phyloP scores from a whole-genome alignment of 2,113 vertebrate species.

The Syngnathus floridae region DNA sequence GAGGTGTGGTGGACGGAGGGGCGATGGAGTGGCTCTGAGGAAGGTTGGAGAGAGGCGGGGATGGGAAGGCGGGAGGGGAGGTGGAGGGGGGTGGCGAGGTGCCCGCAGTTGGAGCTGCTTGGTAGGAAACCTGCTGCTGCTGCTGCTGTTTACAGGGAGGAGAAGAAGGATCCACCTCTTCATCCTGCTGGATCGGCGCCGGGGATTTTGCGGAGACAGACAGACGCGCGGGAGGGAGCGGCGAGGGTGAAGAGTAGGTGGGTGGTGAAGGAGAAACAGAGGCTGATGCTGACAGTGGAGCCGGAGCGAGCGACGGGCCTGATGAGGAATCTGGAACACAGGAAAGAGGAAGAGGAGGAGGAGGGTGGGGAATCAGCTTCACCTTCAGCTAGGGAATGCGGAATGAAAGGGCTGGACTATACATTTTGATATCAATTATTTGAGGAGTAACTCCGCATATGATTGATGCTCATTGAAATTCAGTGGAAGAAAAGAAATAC shows the following conservation, averaged over 20 bases:
- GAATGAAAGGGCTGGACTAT: background rate
- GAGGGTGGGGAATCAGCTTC: background rate
- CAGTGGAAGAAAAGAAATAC: background rate
- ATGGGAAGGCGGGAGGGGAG: conserved; percentile 40
- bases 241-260: conserved; percentile 45
- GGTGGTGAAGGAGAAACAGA: conserved; percentile 45
- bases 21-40: conserved; percentile 47
- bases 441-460: too few species aligned
- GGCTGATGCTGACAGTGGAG: conserved; percentile 37
- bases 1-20: conserved; percentile 50
- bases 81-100: conserved; percentile 47
- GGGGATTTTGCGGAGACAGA: conserved; percentile 35
- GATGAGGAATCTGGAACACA: conserved; percentile 52
- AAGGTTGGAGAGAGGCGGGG: conserved; percentile 45
- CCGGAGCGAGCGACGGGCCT: conserved; percentile 31
- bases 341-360: background rate
- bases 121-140: conserved; percentile 31
- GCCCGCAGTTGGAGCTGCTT: conserved; percentile 26
- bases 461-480: too few species aligned
- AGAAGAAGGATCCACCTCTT: conserved; percentile 14
- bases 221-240: conserved; percentile 43
- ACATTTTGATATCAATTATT: background rate
- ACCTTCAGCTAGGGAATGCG: background rate
- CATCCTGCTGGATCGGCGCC: conserved; percentile 10
- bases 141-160: conserved; percentile 20